Evolutionary conservation across 2,113 vertebrate species (phyloP).

Genomic region (Nesospiza acunhae): DNA sequence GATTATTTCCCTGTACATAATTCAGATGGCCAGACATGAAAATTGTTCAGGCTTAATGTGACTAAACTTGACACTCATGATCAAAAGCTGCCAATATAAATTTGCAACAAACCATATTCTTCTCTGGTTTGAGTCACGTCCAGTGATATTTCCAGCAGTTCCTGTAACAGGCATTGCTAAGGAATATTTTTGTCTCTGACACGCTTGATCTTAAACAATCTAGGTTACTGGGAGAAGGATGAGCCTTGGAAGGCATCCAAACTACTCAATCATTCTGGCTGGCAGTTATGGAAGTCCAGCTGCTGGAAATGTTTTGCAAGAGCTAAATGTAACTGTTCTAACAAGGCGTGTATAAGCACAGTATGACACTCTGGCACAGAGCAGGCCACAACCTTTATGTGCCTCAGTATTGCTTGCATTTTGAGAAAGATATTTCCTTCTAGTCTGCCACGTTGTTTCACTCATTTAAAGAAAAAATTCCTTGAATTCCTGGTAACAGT

Average conservation of each 20-base stretch:
- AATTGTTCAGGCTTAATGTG: not conserved
- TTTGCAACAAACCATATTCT: not conserved
- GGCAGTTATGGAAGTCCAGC: not conserved
- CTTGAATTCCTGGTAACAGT: not conserved
- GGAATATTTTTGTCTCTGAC: not conserved
- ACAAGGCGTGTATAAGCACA: not conserved
- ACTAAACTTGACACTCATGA: not conserved
- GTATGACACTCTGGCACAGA: not conserved
- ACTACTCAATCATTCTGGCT: constrained; percentile 7
- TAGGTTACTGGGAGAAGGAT: constrained; percentile 20
- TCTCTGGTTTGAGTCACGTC: not conserved
- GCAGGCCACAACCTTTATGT: not conserved
- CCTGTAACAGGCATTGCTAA: not conserved
- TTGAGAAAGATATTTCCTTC: not conserved
- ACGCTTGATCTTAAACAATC: not conserved
- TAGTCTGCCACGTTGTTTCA: not conserved
- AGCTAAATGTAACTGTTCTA: not conserved
- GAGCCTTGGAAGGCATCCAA: not conserved
- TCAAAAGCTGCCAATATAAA: not conserved
- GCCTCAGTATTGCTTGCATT: not conserved
- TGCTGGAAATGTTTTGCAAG: not conserved
- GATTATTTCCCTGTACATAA: not conserved
- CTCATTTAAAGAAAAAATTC: not conserved
- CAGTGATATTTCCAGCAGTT: not conserved
- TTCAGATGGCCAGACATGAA: not conserved